phyloP scores from a whole-genome alignment of 2,113 vertebrate genomes.

The Vidua chalybeata region DNA sequence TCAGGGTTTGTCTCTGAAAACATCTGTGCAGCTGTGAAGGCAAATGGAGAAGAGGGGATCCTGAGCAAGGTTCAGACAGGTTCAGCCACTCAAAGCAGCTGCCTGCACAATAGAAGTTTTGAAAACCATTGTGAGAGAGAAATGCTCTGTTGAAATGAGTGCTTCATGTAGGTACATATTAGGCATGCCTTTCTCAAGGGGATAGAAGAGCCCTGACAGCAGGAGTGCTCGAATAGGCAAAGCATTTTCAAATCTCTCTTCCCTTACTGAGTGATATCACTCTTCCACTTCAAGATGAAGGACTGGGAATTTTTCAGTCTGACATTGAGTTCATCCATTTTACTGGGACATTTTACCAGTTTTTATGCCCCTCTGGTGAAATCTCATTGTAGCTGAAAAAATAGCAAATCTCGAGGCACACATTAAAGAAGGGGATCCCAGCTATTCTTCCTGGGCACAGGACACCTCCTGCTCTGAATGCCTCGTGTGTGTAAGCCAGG shows the following conservation, averaged over 20 bases:
- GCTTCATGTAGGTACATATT: not conserved
- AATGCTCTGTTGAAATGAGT: not conserved
- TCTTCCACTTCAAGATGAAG: not conserved
- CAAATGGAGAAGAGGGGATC: not conserved
- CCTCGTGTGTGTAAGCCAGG: no score
- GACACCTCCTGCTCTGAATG: accelerated
- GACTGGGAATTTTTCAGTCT: not conserved
- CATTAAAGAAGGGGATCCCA: not conserved
- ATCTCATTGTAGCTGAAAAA: not conserved
- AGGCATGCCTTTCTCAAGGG: not conserved
- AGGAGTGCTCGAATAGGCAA: not conserved
- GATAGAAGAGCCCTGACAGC: not conserved
- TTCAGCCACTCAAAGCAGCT: not conserved
- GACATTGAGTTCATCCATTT: not conserved
- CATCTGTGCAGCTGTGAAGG: not conserved
- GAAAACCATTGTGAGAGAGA: not conserved
- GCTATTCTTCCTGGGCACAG: not conserved
- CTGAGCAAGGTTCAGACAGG: not conserved
- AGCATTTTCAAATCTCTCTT: not conserved
- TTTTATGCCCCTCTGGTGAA: not conserved
- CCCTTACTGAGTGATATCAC: not conserved
- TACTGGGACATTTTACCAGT: not conserved
- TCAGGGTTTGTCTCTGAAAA: not conserved
- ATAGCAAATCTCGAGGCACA: not conserved
- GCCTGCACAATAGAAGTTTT: not conserved